Percentiles rank a stretch among this genome's conserved stretches.
Conservation (phyloP, 2,797 vertebrate species). For the Carapus acus region DNA sequence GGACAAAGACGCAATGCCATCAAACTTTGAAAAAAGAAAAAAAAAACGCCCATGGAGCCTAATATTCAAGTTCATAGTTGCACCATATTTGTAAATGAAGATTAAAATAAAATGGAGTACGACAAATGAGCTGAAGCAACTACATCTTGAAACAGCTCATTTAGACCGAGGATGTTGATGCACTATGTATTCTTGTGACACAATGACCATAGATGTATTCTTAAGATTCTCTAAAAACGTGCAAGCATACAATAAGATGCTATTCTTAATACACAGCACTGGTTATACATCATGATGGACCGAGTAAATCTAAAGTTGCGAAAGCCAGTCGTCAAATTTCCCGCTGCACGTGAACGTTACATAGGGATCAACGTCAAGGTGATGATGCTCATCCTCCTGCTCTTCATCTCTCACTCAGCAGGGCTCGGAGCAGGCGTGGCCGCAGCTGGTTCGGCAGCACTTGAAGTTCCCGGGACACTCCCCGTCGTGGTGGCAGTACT, state of each 20-base stretch:
- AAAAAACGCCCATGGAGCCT: no score
- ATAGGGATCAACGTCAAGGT: no score
- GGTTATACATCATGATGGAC: not conserved
- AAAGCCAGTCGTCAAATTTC: not conserved
- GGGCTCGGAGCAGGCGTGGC: conserved; percentile 68
- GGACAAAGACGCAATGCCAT: conserved; percentile 17
- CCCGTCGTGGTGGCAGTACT: conserved; percentile 71
- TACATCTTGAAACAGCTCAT: no score
- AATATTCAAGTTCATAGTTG: no score
- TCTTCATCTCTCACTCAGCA: conserved; percentile 47
- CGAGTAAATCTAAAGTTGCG: conserved; percentile 12
- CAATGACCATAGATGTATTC: no score
- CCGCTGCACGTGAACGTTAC: no score
- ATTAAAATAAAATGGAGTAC: not conserved
- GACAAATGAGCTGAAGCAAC: not conserved
- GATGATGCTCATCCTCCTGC: not conserved
- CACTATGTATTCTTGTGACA: no score
- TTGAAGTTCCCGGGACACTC: conserved; percentile 71
- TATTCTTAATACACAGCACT: not conserved
- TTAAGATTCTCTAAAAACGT: no score
- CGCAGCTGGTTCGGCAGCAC: conserved; percentile 73
- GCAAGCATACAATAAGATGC: no score
- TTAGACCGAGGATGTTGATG: no score
- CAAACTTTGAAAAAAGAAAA: not conserved
- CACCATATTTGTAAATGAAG: no score